These are phyloP conservation scores for Thermophis baileyi DNA, from an alignment of 2,113 vertebrate genomes.

Conservation along the genomic window DNA sequence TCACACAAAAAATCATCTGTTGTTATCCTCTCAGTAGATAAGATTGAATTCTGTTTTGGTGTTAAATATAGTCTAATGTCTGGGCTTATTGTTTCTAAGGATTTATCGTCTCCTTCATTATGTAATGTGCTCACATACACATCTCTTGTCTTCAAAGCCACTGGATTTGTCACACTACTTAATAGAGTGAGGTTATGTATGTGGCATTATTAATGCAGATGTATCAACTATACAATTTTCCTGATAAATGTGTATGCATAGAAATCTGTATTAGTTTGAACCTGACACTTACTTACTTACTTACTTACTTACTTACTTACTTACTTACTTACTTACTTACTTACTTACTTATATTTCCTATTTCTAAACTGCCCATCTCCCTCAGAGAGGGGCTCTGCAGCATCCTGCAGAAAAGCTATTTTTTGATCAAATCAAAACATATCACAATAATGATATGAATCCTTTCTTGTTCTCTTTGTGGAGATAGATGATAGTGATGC, in stretches of 20 bases:
- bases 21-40: slow-evolving; percentile 38
- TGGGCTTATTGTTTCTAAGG: not conserved
- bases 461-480: not conserved
- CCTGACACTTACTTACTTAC: too few species aligned
- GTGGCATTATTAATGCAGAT: not conserved
- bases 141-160: not conserved
- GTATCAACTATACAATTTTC: not conserved
- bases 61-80: slow-evolving; percentile 5
- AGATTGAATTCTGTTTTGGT: slow-evolving; percentile 30
- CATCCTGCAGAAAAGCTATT: not conserved
- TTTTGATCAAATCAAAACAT: not conserved
- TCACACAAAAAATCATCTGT: slow-evolving; percentile 34
- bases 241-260: not conserved
- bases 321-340: too few species aligned
- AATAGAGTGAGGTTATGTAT: not conserved
- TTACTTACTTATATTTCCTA: not conserved
- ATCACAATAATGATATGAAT: not conserved
- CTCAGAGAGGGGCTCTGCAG: not conserved
- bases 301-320: not conserved
- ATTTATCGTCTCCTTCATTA: not conserved
- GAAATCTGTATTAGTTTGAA: not conserved
- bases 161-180: not conserved
- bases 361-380: not conserved
- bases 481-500: not conserved
- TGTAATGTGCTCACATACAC: not conserved